phyloP scores from a whole-genome alignment of 2,797 vertebrate genomes.

The Trachurus trachurus region DNA sequence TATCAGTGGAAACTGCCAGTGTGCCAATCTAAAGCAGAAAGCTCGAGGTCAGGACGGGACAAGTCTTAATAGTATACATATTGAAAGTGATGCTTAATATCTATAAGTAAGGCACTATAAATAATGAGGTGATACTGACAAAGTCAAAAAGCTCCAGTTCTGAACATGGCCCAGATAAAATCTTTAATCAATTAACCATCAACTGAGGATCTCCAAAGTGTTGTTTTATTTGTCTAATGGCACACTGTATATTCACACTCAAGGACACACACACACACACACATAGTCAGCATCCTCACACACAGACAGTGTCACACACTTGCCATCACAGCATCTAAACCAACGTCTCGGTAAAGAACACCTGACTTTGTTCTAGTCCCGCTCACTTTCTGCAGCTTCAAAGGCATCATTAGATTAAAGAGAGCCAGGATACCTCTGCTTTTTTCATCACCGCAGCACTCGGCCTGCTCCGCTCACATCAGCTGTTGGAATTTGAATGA shows the following conservation, averaged over 20 bases:
- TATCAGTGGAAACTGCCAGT: background rate
- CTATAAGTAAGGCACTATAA: background rate
- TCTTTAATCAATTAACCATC: conserved; percentile 7
- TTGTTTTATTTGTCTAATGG: background rate
- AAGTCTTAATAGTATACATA: background rate
- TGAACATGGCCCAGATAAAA: background rate
- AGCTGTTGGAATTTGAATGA: conserved; percentile 71
- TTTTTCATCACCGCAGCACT: conserved; percentile 53
- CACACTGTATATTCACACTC: conserved; percentile 26
- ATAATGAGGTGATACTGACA: background rate
- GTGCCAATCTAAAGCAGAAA: background rate
- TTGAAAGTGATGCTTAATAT: background rate
- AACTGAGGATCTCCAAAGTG: background rate
- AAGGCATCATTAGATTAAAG: conserved; percentile 75
- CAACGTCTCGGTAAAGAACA: conserved; percentile 42
- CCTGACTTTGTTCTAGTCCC: conserved; percentile 65
- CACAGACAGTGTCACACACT: conserved; percentile 32
- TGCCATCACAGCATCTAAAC: conserved; percentile 39
- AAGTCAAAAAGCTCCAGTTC: background rate
- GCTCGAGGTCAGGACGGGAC: background rate
- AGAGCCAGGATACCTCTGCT: conserved; percentile 19
- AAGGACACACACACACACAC: conserved; percentile 9
- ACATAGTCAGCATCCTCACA: conserved; percentile 7
- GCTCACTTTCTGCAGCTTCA: conserved; percentile 65
- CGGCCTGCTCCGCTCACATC: conserved; percentile 13